These are phyloP conservation scores for Cydia pomonella DNA, from an alignment of 1,140 invertebrate species.

Conservation along the genomic window DNA sequence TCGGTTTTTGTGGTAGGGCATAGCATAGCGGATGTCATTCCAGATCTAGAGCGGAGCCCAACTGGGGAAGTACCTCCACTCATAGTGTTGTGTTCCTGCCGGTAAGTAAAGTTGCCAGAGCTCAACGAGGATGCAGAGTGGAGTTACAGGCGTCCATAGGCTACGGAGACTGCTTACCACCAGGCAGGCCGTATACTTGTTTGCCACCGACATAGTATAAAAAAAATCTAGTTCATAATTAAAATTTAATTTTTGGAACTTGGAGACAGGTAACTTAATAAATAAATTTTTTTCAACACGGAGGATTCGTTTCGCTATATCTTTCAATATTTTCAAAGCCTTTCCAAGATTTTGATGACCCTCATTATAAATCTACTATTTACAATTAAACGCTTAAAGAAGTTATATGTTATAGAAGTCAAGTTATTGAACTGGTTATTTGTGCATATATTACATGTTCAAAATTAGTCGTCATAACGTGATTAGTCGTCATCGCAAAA, in stretches of 20 bases:
- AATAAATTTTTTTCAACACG: not conserved
- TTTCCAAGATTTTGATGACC: slow-evolving; percentile 14
- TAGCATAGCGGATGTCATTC: too few species aligned
- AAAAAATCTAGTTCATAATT: too few species aligned
- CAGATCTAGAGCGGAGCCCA: too few species aligned
- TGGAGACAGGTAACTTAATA: not conserved
- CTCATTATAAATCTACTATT: slow-evolving; percentile 13
- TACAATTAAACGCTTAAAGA: slow-evolving; percentile 40
- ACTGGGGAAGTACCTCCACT: too few species aligned
- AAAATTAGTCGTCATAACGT: not conserved
- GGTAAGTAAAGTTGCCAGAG: too few species aligned
- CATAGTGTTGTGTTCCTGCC: too few species aligned
- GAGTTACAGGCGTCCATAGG: too few species aligned
- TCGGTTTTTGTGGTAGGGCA: too few species aligned
- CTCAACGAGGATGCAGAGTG: too few species aligned
- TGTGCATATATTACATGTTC: not conserved
- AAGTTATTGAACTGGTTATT: not conserved
- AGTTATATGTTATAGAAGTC: slow-evolving; percentile 16
- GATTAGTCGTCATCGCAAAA: not conserved
- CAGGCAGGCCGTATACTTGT: too few species aligned
- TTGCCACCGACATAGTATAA: too few species aligned
- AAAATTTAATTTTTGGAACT: not conserved
- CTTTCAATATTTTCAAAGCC: slow-evolving; percentile 25
- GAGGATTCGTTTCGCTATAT: not conserved
- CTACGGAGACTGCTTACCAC: too few species aligned